These are phyloP conservation scores for Apodemia mormo DNA, from an alignment of 2,888 invertebrate genomes.

Conservation along the genomic window DNA sequence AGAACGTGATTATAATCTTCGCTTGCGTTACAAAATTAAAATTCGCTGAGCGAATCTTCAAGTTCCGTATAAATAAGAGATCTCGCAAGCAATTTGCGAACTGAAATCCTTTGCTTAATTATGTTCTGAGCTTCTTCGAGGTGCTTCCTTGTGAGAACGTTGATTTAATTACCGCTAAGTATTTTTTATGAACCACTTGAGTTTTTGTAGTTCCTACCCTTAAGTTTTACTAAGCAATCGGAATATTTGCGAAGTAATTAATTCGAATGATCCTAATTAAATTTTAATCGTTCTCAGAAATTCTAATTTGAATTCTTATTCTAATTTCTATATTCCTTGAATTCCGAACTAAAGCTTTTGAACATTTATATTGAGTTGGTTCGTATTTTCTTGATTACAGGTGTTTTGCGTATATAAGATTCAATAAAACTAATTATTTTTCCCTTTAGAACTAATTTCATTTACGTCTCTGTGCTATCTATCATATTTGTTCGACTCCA, in stretches of 20 bases:
- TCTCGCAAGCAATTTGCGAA: constrained; percentile 57
- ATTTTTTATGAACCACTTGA: constrained; percentile 26
- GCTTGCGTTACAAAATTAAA: constrained; percentile 63
- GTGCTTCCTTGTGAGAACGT: constrained; percentile 39
- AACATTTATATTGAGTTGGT: background rate
- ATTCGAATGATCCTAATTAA: constrained; percentile 11
- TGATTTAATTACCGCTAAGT: constrained; percentile 45
- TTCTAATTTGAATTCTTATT: constrained; percentile 17
- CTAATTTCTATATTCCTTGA: constrained; percentile 14
- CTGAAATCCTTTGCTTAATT: constrained; percentile 66
- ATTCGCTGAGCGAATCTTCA: constrained; percentile 58
- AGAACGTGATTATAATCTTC: constrained; percentile 25
- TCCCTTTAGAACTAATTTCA: too few relatives aligned
- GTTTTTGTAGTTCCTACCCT: constrained; percentile 8
- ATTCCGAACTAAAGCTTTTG: constrained; percentile 3
- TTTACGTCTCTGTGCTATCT: too few relatives aligned
- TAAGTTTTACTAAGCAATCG: constrained; percentile 12
- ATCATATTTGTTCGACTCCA: too few relatives aligned
- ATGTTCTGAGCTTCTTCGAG: constrained; percentile 40
- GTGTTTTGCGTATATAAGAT: background rate
- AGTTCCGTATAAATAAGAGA: constrained; percentile 61
- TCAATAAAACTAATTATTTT: too few relatives aligned
- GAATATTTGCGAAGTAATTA: constrained; percentile 12
- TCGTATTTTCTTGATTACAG: background rate
- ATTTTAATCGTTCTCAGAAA: constrained; percentile 12